Evolutionary conservation across 2,888 invertebrate genomes (phyloP).

Genomic region (Coelopa pilipes): DNA sequence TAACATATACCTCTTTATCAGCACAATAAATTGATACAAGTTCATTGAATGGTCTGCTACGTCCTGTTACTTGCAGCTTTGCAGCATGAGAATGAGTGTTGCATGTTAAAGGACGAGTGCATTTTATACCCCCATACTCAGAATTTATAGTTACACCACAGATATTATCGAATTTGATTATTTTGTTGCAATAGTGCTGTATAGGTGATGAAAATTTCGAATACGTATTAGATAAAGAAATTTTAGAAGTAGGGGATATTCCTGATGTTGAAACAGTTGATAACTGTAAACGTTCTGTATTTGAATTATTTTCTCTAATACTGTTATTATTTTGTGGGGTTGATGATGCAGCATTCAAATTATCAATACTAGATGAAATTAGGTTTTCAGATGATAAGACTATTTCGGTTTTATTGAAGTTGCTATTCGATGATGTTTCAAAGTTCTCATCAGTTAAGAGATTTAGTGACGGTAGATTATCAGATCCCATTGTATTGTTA

Average conservation of each 20-base stretch:
- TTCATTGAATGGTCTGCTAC: conserved; percentile 22
- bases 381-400: conserved; percentile 6
- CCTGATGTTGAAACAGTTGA: conserved; percentile 11
- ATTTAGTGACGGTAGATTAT: neutral
- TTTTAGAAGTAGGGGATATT: neutral
- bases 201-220: neutral
- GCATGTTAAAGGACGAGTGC: conserved; percentile 9
- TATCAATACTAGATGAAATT: conserved; percentile 23
- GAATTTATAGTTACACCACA: conserved; percentile 11
- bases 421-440: conserved; percentile 3
- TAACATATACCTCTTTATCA: neutral
- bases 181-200: neutral
- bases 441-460: neutral
- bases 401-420: neutral
- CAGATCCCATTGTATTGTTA: neutral
- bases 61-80: conserved; percentile 10
- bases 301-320: neutral
- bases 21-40: neutral
- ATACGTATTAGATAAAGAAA: neutral
- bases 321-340: conserved; percentile 29
- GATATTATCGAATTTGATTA: conserved; percentile 7
- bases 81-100: conserved; percentile 11
- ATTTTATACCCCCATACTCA: conserved; percentile 7
- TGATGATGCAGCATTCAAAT: conserved; percentile 57
- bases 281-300: conserved; percentile 10